Conservation (phyloP, 2,888 invertebrate genomes). For the Leptarthrus brevirostris region DNA sequence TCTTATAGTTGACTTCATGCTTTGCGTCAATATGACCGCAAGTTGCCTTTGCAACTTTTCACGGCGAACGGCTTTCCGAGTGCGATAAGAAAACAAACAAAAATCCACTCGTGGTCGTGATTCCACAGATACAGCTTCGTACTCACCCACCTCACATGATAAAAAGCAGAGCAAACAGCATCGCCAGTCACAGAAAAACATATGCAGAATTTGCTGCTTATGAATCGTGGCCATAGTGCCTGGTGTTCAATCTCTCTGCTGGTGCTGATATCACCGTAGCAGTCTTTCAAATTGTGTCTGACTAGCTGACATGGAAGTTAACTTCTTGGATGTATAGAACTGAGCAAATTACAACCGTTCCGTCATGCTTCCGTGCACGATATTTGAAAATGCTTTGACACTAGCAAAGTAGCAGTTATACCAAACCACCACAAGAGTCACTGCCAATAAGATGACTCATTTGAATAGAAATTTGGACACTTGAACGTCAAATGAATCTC, state of each 20-base stretch:
- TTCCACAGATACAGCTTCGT: conserved; percentile 14
- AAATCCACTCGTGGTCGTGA: conserved; percentile 32
- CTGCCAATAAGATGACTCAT: conserved; percentile 31
- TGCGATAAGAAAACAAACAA: conserved; percentile 37
- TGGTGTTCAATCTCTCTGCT: not conserved
- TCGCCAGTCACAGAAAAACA: not conserved
- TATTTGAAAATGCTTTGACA: conserved; percentile 23
- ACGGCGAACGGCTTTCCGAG: conserved; percentile 33
- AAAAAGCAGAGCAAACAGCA: conserved; percentile 14
- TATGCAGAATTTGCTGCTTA: not conserved
- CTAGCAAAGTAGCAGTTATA: not conserved
- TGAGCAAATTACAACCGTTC: not conserved
- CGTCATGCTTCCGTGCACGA: conserved; percentile 20
- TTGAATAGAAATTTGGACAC: not conserved
- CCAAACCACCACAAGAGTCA: not conserved
- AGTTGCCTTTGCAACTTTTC: conserved; percentile 38
- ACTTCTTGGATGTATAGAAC: conserved; percentile 1
- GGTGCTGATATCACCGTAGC: conserved; percentile 1
- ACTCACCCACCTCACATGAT: conserved; percentile 29
- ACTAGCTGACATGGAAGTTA: not conserved
- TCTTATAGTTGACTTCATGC: not conserved
- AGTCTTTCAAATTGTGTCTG: not conserved
- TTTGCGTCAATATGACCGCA: conserved; percentile 26
- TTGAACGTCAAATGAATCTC: not conserved
- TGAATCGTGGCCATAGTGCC: not conserved